Base-by-base conservation (phyloP, 2,113 vertebrate species). In the Eurypyga helias region DNA sequence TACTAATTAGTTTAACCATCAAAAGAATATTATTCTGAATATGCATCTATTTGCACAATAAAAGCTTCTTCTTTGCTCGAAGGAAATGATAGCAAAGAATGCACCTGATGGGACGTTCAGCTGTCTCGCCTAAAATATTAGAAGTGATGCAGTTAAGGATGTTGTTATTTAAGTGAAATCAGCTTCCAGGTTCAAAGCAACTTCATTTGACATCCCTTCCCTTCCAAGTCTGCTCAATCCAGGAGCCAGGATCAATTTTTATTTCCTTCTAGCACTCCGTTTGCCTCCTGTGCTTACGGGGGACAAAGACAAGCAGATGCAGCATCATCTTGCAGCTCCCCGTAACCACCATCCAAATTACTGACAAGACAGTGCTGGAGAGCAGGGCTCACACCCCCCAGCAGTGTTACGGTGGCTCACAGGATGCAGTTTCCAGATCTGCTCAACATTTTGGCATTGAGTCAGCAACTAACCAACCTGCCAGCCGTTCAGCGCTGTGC, bases 331-430 rank as follows among this genome's bases (percentile, higher is more conserved):
- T 2, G n/a, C 2, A 87, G 46, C 46, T 46, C 43, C 34, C 51
- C 0, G 0, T 62, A 64, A 77, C 24, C 0, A 1, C 45, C 1
- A 2, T 7, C 38, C 2, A 0, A 7, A 3, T 2, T n/a, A 20
- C 33, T 64, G 48, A 36, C 0, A 5, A 41, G 75, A 15, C 29
- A 23, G 71, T 1, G 73, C 69, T 46, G 57, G 23, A 10, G 57
- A 87, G 77, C 83, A 61, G 43, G 66, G 58, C 33, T n/a, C 62
- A 9, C 0, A 0, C 25, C 71, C 55, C 72, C 45, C 84, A 55
- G 57, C 69, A 78, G 64, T 0, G 19, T 72, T 18, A 8, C 1
- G 5, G 71, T 4, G 17, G 36, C 71, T 90, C 83, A 33, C 66
- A 10, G 57, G 2, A 8, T 7, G 81, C 2, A 11, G 10, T 52